Percentiles rank a stretch among this genome's conserved stretches.
phyloP scores from a whole-genome alignment of 2,888 invertebrate genomes.

The Trissolcus brochymenae region DNA sequence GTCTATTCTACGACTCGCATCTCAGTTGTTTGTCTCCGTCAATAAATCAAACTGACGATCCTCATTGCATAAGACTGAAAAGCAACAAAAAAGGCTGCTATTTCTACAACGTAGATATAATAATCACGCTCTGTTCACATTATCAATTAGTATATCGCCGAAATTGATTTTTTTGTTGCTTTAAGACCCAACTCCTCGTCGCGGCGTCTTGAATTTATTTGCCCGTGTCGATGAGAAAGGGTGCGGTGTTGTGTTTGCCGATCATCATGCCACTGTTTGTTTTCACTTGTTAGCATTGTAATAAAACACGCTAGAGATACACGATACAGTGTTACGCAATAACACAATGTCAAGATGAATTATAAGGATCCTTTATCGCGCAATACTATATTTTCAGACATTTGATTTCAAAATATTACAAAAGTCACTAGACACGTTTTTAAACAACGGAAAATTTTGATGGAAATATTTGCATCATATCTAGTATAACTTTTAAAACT shows the following conservation, averaged over 20 bases:
- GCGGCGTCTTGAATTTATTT: conserved; percentile 1
- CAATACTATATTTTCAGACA: too few relatives aligned
- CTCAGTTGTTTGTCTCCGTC: not conserved
- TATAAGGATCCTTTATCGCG: too few relatives aligned
- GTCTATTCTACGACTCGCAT: not conserved
- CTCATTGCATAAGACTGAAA: not conserved
- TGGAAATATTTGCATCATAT: too few relatives aligned
- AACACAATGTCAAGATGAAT: too few relatives aligned
- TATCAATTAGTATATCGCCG: too few relatives aligned
- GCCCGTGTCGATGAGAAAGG: conserved; percentile 30
- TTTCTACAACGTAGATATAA: too few relatives aligned
- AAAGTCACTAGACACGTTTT: too few relatives aligned
- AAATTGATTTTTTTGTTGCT: too few relatives aligned
- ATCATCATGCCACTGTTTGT: conserved; percentile 15
- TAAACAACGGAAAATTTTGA: too few relatives aligned
- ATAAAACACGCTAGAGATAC: not conserved
- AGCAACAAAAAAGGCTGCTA: not conserved
- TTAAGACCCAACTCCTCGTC: not conserved
- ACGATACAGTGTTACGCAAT: conserved; percentile 10
- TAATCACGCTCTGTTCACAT: too few relatives aligned
- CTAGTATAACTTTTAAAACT: too few relatives aligned
- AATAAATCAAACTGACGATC: conserved; percentile 1
- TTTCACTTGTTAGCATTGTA: conserved; percentile 12
- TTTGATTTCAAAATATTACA: too few relatives aligned
- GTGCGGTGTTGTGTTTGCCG: conserved; percentile 26